Evolutionary conservation across 2,888 invertebrate species (phyloP).

Genomic region (Drosophila cognata): DNA sequence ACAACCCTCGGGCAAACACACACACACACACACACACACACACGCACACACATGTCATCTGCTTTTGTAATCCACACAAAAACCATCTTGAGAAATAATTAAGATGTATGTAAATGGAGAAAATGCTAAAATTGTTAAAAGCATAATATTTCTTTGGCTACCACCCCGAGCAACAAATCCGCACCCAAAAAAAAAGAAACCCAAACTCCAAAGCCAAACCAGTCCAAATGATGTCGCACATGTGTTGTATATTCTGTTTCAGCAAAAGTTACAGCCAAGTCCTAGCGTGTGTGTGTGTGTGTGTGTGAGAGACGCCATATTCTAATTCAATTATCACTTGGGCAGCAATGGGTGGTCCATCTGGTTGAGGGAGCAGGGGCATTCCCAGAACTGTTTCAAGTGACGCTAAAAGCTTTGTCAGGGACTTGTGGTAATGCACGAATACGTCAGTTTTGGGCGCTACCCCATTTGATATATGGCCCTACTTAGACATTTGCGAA

Average conservation of each 20-base stretch:
- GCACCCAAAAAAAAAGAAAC: slow-evolving; percentile 3
- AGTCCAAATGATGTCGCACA: slow-evolving; percentile 72
- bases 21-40: slow-evolving; percentile 6
- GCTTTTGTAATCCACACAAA: slow-evolving; percentile 66
- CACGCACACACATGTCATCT: slow-evolving; percentile 20
- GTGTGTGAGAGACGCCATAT: slow-evolving; percentile 73
- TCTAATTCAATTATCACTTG: slow-evolving; percentile 84
- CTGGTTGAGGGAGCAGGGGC: slow-evolving; percentile 5
- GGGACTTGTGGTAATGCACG: slow-evolving; percentile 76
- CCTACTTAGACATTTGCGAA: slow-evolving; percentile 70
- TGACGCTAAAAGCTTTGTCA: slow-evolving; percentile 83
- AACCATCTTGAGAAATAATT: slow-evolving; percentile 84
- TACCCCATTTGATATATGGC: slow-evolving; percentile 71
- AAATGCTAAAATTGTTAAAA: slow-evolving; percentile 78
- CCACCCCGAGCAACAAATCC: slow-evolving; percentile 32
- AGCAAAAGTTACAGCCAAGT: slow-evolving; percentile 62
- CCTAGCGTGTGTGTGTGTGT: slow-evolving; percentile 32
- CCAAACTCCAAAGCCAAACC: slow-evolving; percentile 19
- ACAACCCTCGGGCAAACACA: slow-evolving; percentile 60
- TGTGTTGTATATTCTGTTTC: slow-evolving; percentile 71
- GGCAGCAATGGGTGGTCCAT: slow-evolving; percentile 43
- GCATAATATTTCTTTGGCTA: slow-evolving; percentile 74
- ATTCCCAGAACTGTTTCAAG: slow-evolving; percentile 51
- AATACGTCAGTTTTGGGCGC: slow-evolving; percentile 53
- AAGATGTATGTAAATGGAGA: slow-evolving; percentile 83